Base-by-base conservation (phyloP, 1,140 invertebrate species). In the Homarus americanus region DNA sequence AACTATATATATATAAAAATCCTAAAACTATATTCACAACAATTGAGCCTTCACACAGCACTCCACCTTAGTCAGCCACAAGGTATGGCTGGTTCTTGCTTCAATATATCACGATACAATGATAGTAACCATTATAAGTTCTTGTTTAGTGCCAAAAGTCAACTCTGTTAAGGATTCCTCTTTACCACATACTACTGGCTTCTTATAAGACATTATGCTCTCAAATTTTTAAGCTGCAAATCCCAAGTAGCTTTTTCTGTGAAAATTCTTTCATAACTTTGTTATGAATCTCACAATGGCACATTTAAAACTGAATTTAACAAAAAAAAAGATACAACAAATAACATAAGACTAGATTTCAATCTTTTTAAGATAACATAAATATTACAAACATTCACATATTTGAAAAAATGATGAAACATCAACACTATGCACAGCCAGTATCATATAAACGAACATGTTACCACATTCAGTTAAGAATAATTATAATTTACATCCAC, bases 1-100 rank as follows among this genome's bases (percentile, higher is more conserved):
- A 85, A 85, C 72, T 75, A 85, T 72, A 72, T 75, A 75, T 85
- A 85, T 75, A 85, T 80, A 82, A 41, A 63, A 72, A 85, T 41
- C 28, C 66, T 73, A 73, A 73, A 85, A 73, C 66, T 73, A 75
- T 73, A 84, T 72, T 73, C 69, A 85, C 83, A 85, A 44, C 28
- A 49, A 32, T 73, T 73, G 40, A 44, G 63, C 63, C 40, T 34
- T 12, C 36, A 69, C 28, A 32, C 66, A 28, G n/a, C 34, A 24
- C 28, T 38, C 5, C 53, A n/a, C n/a, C n/a, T n/a, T 38, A 28
- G 10, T 58, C 38, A 36, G 53, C 34, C 4, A 38, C 76, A 9
- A 9, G 17, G 76, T 76, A 36, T 9, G 15, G 20, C 20, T 76
- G 78, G 28, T 53, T 12, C 2, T 20, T 34, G 41, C 41, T 10